Percentiles rank a stretch among this genome's conserved stretches.
Evolutionary conservation across 2,888 invertebrate genomes (phyloP).

Genomic region (Anoncus sp.): DNA sequence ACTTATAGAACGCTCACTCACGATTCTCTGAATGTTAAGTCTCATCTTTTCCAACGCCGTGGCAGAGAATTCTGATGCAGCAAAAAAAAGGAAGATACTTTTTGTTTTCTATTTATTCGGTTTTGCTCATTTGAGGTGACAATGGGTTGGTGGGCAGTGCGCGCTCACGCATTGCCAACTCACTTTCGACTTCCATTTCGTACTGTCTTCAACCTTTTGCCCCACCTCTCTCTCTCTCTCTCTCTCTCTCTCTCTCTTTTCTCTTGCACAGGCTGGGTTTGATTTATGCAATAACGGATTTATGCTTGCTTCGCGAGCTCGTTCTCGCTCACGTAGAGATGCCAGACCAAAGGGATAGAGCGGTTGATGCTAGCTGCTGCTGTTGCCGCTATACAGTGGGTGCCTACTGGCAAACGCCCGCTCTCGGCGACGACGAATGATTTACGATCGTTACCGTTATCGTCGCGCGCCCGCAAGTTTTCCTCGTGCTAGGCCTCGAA

Average conservation of each 20-base stretch:
- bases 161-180: constrained; percentile 50
- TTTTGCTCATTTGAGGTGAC: constrained; percentile 29
- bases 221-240: constrained; percentile 34
- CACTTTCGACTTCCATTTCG: constrained; percentile 54
- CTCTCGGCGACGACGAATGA: constrained; percentile 61
- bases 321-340: constrained; percentile 49
- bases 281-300: constrained; percentile 67
- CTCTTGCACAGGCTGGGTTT: constrained; percentile 52
- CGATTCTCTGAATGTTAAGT: constrained; percentile 56
- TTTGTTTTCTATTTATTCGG: constrained; percentile 18
- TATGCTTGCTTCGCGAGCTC: constrained; percentile 45
- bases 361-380: constrained; percentile 55
- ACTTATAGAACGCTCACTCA: constrained; percentile 29
- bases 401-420: constrained; percentile 61
- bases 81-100: neutral
- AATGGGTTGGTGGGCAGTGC: constrained; percentile 53
- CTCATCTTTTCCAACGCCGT: constrained; percentile 2
- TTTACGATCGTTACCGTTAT: constrained; percentile 62
- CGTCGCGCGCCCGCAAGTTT: constrained; percentile 44
- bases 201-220: constrained; percentile 46
- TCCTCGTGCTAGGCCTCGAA: constrained; percentile 18
- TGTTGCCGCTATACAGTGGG: constrained; percentile 37
- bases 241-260: constrained; percentile 31
- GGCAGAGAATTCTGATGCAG: constrained; percentile 13
- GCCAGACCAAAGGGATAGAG: constrained; percentile 58